Base-by-base conservation (phyloP, 2,797 vertebrate species). In the Psittacula echo region DNA sequence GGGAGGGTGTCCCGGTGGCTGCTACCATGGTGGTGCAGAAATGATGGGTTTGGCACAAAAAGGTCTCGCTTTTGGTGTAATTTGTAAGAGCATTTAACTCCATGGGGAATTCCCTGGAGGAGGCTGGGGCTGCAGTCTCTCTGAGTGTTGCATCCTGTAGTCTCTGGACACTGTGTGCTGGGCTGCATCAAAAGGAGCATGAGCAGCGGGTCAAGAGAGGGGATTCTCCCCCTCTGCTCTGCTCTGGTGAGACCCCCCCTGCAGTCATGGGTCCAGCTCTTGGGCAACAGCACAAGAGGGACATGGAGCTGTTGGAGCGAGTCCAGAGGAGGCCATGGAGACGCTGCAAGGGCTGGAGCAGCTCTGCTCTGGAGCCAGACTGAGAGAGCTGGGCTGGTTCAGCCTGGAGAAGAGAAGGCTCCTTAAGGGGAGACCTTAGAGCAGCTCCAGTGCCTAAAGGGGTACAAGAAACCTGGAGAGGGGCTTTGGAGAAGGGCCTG, bases 291-390 rank as follows among this genome's bases (percentile, higher is more conserved):
- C 56, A 58, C 56, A 34, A 34, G n/a, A 24, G n/a, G 56, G 56
- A 24, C 2, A 0, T 58, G 56, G 22, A 4, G n/a, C n/a, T 58
- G 56, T 10, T 34, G 9, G 7, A 34, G 9, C 7, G 0, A 16
- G 9, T 34, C 56, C n/a, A 58, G 56, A 24, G 32, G 7, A 34
- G 13, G 21, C 6, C 54, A 58, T 2, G 3, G 54, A 34, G 54
- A 58, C n/a, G 54, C 21, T 10, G 13, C 6, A 0, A 7, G 54
- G 13, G 21, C 54, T 56, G 32, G 13, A 56, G 54, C 32, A n/a
- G 32, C 32, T 56, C 32, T 56, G 54, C 32, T 56, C 21, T 15
- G 32, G 32, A 56, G 54, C 13, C 54, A 56, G 32, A 32, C 32
- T 56, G 54, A 56, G 53, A 54, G 54, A 56, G 32, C 54, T 56